Base-by-base conservation (phyloP, 2,888 invertebrate species). In the Baccha elongata region DNA sequence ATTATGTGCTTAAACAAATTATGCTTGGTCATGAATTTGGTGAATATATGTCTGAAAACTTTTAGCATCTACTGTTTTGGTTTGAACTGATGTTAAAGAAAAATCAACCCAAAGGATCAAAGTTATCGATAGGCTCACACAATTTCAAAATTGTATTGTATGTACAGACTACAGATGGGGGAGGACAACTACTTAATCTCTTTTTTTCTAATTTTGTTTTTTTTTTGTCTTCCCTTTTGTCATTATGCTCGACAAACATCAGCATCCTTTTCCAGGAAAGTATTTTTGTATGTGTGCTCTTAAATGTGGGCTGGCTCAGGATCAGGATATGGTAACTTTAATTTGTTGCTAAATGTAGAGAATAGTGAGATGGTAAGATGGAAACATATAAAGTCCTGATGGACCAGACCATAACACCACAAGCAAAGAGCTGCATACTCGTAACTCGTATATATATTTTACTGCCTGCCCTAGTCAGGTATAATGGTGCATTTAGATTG, bases 221-320 rank as follows among this genome's bases (percentile, higher is more conserved):
- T 32, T 2, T 21, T 23, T 11, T 46, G 10, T 50, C 32, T 21
- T 29, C 17, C 50, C 50, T 29, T 44, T 37, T 35, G 48, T 17
- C 29, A 48, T 29, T 72, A 64, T 52, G 17, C 42, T 37, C 37
- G 26, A 32, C 58, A 50, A 32, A 29, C 17, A 17, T 62, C 74
- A 42, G 68, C 73, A 79, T 79, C 80, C 55, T 65, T 80, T 81
- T 81, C 69, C 64, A 65, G 42, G 75, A 75, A 74, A 44, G 13
- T 21, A 17, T n/a, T 1, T 26, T 52, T 46, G 5, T 52, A 5
- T 37, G 4, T 37, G 29, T 42, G 10, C 19, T 23, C 46, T 29
- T 17, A 52, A 53, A 35, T 13, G 35, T 35, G 53, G 35, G 21
- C n/a, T 37, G 19, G 3, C 15, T 52, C 32, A 52, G 50, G 26